Percentiles rank a stretch among this genome's conserved stretches.
phyloP scores from a whole-genome alignment of 2,888 invertebrate species.

The Ryuthela nishihirai region DNA sequence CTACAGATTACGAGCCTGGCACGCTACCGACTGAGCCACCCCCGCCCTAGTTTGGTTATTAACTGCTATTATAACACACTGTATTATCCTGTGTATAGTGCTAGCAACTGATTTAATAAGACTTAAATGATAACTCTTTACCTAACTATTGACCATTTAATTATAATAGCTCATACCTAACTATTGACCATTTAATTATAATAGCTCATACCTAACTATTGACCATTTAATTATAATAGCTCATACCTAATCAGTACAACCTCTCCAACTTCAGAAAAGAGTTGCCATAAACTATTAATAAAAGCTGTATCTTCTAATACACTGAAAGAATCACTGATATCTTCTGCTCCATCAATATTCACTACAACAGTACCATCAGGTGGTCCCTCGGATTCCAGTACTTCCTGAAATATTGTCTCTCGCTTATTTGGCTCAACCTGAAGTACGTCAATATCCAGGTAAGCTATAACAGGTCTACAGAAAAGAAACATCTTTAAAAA shows the following conservation, averaged over 20 bases:
- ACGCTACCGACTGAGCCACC: too few relatives aligned
- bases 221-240: neutral
- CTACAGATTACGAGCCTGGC: too few relatives aligned
- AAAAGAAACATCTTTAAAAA: neutral
- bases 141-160: neutral
- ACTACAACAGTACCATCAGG: constrained; percentile 92
- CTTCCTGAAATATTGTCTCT: constrained; percentile 75
- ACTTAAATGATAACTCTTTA: too few relatives aligned
- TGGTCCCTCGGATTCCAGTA: constrained; percentile 82
- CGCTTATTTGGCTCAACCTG: constrained; percentile 73
- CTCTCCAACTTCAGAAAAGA: constrained; percentile 79
- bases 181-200: neutral
- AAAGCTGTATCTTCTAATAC: constrained; percentile 71
- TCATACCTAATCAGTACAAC: constrained; percentile 73
- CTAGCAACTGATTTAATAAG: too few relatives aligned
- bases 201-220: neutral
- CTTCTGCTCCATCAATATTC: constrained; percentile 48
- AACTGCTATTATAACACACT: too few relatives aligned
- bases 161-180: neutral
- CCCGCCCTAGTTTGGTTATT: too few relatives aligned
- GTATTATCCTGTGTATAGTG: too few relatives aligned
- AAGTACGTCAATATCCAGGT: constrained; percentile 81
- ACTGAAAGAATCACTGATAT: constrained; percentile 51
- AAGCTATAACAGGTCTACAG: constrained; percentile 79
- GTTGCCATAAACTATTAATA: constrained; percentile 72